Evolutionary conservation across 2,113 vertebrate genomes (phyloP), one percentile per base, ranked within the genome.

Genomic region (Podarcis muralis): DNA sequence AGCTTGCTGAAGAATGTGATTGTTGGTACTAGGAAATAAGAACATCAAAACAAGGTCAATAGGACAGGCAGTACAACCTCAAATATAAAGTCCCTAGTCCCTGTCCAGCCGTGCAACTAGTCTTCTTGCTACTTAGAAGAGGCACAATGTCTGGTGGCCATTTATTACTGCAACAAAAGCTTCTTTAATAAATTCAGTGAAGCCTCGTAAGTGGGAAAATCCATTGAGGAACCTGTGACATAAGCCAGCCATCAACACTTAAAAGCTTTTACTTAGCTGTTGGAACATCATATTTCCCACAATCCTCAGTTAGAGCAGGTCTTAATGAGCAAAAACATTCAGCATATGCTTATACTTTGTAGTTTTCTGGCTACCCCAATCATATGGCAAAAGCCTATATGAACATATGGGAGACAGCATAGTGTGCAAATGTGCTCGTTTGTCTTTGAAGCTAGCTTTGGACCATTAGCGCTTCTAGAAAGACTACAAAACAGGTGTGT

Each of bases 401-500:
- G 71, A 78, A 86, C 72, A 86, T 78, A 86, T 86, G 74, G 72
- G 32, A 37, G 20, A 72, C 25, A 81, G 69, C 15, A 35, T 23
- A 81, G 80, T 23, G 20, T 30, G 37, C 53, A 66, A 48, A 75
- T 22, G 13, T 72, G n/a, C 30, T 71, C 25, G 53, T 59, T 72
- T 87, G 12, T 22, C 80, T 83, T 88, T 82, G 69, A 76, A 88
- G 40, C 30, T 37, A 88, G 15, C 37, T 81, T 81, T 25, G n/a
- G 35, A 43, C 27, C 40, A 74, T 75, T 75, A 76, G 27, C 16
- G 71, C 27, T 83, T 76, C 69, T 48, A 83, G 12, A 87, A 81
- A 7, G 72, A 2, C 30, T 88, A 72, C 15, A 76, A 76, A 83
- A 83, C 80, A 88, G 35, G 72, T 83, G 71, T 83, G 22, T 30